These are phyloP conservation scores for Carpatolechia fugitivella DNA, from an alignment of 2,888 invertebrate species.

Conservation along the genomic window DNA sequence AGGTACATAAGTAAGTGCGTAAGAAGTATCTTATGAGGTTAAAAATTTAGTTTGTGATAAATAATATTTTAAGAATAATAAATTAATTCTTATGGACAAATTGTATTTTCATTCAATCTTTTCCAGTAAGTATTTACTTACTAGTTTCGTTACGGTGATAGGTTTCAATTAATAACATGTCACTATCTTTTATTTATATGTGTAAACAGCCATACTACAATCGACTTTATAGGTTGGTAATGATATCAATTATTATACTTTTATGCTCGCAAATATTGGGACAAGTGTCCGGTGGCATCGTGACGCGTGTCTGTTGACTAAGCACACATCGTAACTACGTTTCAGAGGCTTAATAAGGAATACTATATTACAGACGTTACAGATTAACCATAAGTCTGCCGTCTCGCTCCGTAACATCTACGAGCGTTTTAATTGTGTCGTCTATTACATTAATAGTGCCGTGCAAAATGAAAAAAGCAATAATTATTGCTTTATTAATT, in stretches of 20 bases:
- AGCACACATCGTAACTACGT: slow-evolving; percentile 35
- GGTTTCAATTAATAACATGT: not conserved
- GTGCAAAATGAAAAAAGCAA: slow-evolving; percentile 36
- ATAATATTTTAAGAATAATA: slow-evolving; percentile 52
- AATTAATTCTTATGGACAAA: slow-evolving; percentile 41
- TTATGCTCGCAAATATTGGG: slow-evolving; percentile 36
- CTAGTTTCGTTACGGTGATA: not conserved
- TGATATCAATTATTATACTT: not conserved
- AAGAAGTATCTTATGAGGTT: not conserved
- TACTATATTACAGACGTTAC: slow-evolving; percentile 7
- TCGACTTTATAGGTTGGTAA: too few species aligned
- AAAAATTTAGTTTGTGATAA: slow-evolving; percentile 57
- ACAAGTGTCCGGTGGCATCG: slow-evolving; percentile 34
- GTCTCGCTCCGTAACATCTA: slow-evolving; percentile 4
- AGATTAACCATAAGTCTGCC: slow-evolving; percentile 12
- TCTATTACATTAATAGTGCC: slow-evolving; percentile 11
- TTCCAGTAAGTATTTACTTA: not conserved
- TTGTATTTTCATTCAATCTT: not conserved
- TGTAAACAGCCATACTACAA: too few species aligned
- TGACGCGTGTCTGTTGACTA: slow-evolving; percentile 38
- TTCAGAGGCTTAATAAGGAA: slow-evolving; percentile 15
- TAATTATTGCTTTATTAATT: slow-evolving; percentile 33
- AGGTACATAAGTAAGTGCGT: not conserved
- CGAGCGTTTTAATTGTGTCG: not conserved
- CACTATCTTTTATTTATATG: too few species aligned